These are phyloP conservation scores for Calypte anna DNA, from an alignment of 2,113 vertebrate species.

Conservation along the genomic window DNA sequence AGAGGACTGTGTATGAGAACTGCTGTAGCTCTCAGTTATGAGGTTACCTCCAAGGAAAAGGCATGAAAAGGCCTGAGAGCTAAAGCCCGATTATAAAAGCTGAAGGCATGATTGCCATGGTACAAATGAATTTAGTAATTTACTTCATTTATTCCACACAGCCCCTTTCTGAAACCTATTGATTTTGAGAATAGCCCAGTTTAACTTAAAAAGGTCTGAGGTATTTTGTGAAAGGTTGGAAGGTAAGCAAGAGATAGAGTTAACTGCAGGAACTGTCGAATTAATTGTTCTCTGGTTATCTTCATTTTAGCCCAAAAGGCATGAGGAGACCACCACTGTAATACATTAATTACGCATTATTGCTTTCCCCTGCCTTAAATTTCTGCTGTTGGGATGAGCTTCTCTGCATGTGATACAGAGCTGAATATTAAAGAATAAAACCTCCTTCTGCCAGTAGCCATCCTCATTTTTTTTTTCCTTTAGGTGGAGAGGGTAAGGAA, in stretches of 20 bases:
- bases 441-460: neutral
- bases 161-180: neutral
- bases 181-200: neutral
- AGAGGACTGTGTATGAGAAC: neutral
- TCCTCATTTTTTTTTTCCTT: neutral
- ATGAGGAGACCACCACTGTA: neutral
- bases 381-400: neutral
- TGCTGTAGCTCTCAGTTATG: neutral
- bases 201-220: neutral
- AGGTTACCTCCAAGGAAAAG: constrained; percentile 29
- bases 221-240: neutral
- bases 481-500: neutral
- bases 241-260: neutral
- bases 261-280: neutral
- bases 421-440: neutral
- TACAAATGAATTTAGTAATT: constrained; percentile 30
- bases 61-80: constrained; percentile 23
- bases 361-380: neutral
- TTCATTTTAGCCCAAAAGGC: neutral
- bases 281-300: neutral
- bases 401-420: neutral
- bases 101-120: neutral
- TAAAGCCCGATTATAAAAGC: constrained; percentile 38
- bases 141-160: neutral
- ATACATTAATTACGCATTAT: neutral